Evolutionary conservation across 2,797 vertebrate species (phyloP).

Genomic region (Chelonia mydas): DNA sequence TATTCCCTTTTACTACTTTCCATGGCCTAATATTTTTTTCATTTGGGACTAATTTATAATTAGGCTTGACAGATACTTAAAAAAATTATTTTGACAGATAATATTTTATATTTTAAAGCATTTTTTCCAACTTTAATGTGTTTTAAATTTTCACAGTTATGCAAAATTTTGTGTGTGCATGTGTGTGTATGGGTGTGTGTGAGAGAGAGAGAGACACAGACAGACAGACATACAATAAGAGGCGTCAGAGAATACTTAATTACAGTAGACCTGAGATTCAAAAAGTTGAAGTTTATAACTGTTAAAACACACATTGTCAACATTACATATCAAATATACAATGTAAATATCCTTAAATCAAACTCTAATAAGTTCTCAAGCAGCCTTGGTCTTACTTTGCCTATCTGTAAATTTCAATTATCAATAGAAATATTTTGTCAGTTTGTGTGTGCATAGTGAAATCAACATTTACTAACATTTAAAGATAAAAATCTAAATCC

Average conservation of each 20-base stretch:
- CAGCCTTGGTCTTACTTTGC: background rate
- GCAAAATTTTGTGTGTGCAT: background rate
- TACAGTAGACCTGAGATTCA: background rate
- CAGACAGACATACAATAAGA: background rate
- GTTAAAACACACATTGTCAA: background rate
- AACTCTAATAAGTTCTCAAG: background rate
- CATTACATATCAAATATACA: background rate
- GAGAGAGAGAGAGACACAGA: no score
- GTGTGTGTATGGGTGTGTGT: background rate
- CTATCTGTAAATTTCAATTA: background rate
- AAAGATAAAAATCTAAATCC: background rate
- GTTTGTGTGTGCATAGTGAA: background rate
- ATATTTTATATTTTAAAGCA: background rate
- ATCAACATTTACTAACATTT: background rate
- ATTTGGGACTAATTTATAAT: slow-evolving; percentile 17
- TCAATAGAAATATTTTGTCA: background rate
- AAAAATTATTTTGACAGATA: background rate
- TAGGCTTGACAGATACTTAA: background rate
- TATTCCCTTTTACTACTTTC: slow-evolving; percentile 29
- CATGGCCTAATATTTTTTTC: slow-evolving; percentile 26
- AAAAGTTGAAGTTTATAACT: background rate
- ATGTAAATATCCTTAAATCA: background rate
- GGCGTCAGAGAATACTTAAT: background rate
- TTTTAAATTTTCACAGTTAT: background rate
- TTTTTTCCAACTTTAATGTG: background rate